Base-by-base conservation (phyloP, 2,888 invertebrate species). In the Nineta flava region DNA sequence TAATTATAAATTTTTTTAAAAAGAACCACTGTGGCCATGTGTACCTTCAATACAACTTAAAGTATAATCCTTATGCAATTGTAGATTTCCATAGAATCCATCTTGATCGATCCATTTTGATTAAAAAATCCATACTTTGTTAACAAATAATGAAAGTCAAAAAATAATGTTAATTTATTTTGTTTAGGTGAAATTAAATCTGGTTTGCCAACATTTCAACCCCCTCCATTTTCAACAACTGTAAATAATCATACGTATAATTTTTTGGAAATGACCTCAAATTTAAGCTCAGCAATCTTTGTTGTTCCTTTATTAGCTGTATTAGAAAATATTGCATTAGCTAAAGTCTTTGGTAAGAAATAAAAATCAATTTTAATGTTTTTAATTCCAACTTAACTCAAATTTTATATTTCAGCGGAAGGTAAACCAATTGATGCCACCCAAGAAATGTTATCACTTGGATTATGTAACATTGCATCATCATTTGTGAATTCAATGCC, bases 401-500 rank as follows among this genome's bases (percentile, higher is more conserved):
- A 43, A 17, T 34, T 17, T 50, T 47, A 52, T 41, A 59, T 59
- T 65, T 26, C 57, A 76, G 76, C 75, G 49, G 73, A 75, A 49
- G 76, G 76, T 2, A 73, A 70, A 55, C 66, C 71, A 6, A 73
- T 82, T 46, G 79, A 81, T 59, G 77, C 82, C 1, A 81, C 79
- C 9, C 83, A 83, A 61, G 83, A 83, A 62, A 76, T 83, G 71
- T 60, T 83, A 49, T 80, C 83, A 1, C 63, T 83, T 45, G 78
- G 78, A 1, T 57, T 73, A 2, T 76, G 80, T 56, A 83, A 82
- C 62, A 69, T 83, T 17, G 64, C 76, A 2, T 81, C 81, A 1
- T 77, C 78, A 0, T 83, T 83, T 60, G 76, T 81, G 1, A 72
- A 73, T 3, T 77, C 81, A 1, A 82, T 82, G 70, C 81, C 83